Percentiles rank a stretch among this genome's conserved stretches.
phyloP scores from a whole-genome alignment of 2,888 invertebrate genomes.

The Timandra comae region DNA sequence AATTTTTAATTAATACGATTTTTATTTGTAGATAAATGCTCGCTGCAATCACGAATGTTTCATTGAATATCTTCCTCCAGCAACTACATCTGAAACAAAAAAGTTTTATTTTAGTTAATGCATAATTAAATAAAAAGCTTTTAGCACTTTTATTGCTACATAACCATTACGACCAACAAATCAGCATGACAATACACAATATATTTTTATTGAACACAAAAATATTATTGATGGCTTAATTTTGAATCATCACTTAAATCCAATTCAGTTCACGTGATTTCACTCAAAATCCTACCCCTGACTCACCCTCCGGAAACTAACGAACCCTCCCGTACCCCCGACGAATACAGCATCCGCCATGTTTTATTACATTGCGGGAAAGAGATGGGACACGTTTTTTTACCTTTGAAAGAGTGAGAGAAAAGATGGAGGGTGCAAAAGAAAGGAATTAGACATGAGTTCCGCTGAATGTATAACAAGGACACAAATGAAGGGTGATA shows the following conservation, averaged over 20 bases:
- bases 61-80: no score
- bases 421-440: conserved; percentile 38
- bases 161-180: no score
- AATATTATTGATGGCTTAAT: conserved; percentile 40
- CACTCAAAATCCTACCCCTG: conserved; percentile 43
- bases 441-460: conserved; percentile 42
- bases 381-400: no score
- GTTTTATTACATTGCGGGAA: conserved; percentile 36
- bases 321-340: conserved; percentile 35
- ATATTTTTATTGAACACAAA: conserved; percentile 5
- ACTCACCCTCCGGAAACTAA: conserved; percentile 53
- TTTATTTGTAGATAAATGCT: no score
- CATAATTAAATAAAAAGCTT: no score
- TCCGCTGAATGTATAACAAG: conserved; percentile 47
- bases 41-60: no score
- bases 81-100: no score
- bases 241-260: conserved; percentile 41
- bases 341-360: conserved; percentile 66
- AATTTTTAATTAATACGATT: no score
- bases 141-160: no score
- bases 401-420: no score
- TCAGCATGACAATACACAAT: no score
- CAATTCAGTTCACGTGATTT: conserved; percentile 40
- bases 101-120: no score
- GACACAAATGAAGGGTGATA: conserved; percentile 42